Percentiles rank a stretch among this genome's conserved stretches.
Evolutionary conservation across 2,888 invertebrate species (phyloP).

Genomic region (Acheta domesticus): DNA sequence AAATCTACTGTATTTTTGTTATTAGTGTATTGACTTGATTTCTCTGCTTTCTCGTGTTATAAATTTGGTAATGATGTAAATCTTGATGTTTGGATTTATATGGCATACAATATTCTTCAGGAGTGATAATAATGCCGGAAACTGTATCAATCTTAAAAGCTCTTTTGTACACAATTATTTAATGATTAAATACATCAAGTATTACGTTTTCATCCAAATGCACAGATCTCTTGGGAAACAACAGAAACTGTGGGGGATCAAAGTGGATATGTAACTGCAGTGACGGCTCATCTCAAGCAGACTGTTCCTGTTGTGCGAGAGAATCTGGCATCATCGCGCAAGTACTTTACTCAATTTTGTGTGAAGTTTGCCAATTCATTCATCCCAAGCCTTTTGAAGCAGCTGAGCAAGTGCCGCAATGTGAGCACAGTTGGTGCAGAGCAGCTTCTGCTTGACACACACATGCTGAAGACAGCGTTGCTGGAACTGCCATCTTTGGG

Average conservation of each 20-base stretch:
- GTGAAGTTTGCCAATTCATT: conserved; percentile 92
- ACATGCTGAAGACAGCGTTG: conserved; percentile 89
- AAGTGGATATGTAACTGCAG: conserved; percentile 88
- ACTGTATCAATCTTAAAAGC: too few species aligned
- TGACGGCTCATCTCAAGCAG: conserved; percentile 80
- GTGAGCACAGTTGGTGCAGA: conserved; percentile 89
- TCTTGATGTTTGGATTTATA: too few species aligned
- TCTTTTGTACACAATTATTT: too few species aligned
- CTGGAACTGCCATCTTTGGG: conserved; percentile 92
- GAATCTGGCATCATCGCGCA: conserved; percentile 83
- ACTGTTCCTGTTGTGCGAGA: conserved; percentile 86
- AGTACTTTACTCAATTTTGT: conserved; percentile 98
- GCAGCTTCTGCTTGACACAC: conserved; percentile 87
- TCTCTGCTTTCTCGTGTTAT: too few species aligned
- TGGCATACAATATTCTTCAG: too few species aligned
- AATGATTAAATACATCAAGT: not conserved
- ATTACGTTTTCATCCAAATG: conserved; percentile 26
- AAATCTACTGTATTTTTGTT: too few species aligned
- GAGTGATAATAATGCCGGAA: too few species aligned
- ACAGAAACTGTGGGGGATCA: conserved; percentile 96
- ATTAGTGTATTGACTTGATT: too few species aligned
- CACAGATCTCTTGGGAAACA: conserved; percentile 82
- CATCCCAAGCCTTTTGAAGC: conserved; percentile 89
- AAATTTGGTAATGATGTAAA: too few species aligned
- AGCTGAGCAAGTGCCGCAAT: conserved; percentile 86